phyloP scores from a whole-genome alignment of 2,888 invertebrate species.

The Schizaphis graminum region DNA sequence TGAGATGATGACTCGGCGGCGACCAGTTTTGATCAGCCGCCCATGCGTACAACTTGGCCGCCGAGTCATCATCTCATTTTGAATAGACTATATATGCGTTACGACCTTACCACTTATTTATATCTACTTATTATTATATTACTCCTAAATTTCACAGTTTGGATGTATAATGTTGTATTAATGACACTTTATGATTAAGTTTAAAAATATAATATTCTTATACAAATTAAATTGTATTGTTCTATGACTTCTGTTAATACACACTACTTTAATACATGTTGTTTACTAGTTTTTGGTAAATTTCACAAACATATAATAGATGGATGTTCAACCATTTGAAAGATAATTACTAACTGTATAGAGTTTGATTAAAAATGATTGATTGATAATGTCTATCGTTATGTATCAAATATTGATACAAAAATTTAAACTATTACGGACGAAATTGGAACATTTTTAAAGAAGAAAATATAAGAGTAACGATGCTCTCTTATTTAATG shows the following conservation, averaged over 20 bases:
- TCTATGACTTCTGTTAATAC: not conserved
- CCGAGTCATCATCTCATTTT: too few relatives aligned
- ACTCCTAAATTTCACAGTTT: not conserved
- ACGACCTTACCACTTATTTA: not conserved
- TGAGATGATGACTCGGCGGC: too few relatives aligned
- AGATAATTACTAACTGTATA: not conserved
- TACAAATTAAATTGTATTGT: not conserved
- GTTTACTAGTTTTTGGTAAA: not conserved
- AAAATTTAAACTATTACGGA: not conserved
- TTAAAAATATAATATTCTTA: not conserved
- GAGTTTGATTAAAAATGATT: not conserved
- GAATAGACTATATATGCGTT: too few relatives aligned
- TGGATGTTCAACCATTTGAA: not conserved
- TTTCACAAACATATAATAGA: not conserved
- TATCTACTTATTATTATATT: not conserved
- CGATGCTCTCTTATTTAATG: not conserved
- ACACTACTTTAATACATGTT: not conserved
- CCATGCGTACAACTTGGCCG: too few relatives aligned
- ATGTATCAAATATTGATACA: not conserved
- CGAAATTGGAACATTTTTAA: not conserved
- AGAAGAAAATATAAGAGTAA: not conserved
- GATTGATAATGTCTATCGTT: not conserved
- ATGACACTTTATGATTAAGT: not conserved
- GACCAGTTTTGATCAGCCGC: too few relatives aligned
- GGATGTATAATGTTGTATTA: not conserved